Evolutionary conservation across 2,888 invertebrate species (phyloP).

Genomic region (Baronia brevicornis): DNA sequence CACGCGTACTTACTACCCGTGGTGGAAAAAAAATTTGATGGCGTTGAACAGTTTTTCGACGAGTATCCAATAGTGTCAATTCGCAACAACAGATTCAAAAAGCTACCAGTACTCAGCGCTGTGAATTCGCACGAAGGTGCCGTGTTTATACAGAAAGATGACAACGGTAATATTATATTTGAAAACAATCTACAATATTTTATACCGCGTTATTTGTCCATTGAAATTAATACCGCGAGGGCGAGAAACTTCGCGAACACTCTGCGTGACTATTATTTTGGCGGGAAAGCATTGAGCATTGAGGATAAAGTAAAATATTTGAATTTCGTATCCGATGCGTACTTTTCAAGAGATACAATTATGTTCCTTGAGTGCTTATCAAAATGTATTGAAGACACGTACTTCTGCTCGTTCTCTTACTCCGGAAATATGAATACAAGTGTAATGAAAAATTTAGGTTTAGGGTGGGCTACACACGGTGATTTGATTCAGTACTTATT

Average conservation of each 20-base stretch:
- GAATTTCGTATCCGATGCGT: constrained; percentile 40
- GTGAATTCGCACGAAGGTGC: constrained; percentile 48
- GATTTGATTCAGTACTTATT: constrained; percentile 57
- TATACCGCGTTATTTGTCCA: constrained; percentile 36
- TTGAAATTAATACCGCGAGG: constrained; percentile 26
- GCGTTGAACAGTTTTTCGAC: constrained; percentile 38
- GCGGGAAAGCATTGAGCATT: constrained; percentile 27
- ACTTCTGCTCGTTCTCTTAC: constrained; percentile 44
- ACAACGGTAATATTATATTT: constrained; percentile 34
- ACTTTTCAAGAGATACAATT: constrained; percentile 39
- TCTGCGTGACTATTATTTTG: constrained; percentile 42
- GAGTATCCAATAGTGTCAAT: constrained; percentile 40
- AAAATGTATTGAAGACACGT: constrained; percentile 30
- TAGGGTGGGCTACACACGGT: constrained; percentile 52
- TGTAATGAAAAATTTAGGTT: constrained; percentile 39
- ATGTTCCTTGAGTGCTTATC: constrained; percentile 35
- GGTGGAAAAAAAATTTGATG: constrained; percentile 44
- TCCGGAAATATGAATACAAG: constrained; percentile 48
- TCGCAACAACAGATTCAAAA: constrained; percentile 31
- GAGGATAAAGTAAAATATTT: constrained; percentile 33
- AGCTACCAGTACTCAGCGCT: constrained; percentile 41
- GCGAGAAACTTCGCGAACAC: constrained; percentile 25
- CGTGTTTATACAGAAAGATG: constrained; percentile 36
- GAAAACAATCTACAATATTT: constrained; percentile 40
- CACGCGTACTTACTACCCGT: constrained; percentile 45